Conservation (phyloP, 1,140 invertebrate genomes). For the Trichogramma pretiosum region DNA sequence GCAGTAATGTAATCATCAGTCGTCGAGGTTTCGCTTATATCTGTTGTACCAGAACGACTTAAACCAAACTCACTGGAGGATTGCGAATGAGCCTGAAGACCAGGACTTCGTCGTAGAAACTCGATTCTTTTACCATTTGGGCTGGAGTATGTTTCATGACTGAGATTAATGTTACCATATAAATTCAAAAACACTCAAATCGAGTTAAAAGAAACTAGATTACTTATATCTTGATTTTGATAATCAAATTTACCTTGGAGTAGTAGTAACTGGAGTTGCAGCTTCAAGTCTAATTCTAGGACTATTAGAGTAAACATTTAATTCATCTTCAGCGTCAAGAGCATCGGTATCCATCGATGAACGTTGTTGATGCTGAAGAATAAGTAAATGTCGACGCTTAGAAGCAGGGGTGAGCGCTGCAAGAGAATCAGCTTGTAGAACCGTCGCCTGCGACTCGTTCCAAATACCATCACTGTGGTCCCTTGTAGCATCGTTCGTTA, state of each 20-base stretch:
- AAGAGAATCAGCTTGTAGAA: slow-evolving; percentile 64
- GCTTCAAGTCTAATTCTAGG: slow-evolving; percentile 37
- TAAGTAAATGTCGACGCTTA: slow-evolving; percentile 61
- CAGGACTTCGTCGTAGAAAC: slow-evolving; percentile 35
- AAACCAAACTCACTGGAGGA: slow-evolving; percentile 42
- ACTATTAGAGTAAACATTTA: slow-evolving; percentile 32
- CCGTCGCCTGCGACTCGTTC: slow-evolving; percentile 79
- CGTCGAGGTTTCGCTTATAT: slow-evolving; percentile 75
- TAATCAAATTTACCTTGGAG: slow-evolving; percentile 30
- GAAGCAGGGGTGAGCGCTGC: slow-evolving; percentile 65
- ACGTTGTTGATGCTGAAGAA: slow-evolving; percentile 72
- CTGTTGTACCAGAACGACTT: slow-evolving; percentile 55
- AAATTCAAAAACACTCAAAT: no score
- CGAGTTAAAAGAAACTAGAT: not conserved
- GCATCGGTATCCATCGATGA: slow-evolving; percentile 77
- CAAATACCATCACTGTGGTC: slow-evolving; percentile 77
- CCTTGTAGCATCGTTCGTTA: slow-evolving; percentile 64
- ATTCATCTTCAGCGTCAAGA: slow-evolving; percentile 62
- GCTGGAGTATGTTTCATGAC: slow-evolving; percentile 17
- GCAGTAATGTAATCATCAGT: slow-evolving; percentile 85
- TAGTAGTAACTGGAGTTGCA: slow-evolving; percentile 28
- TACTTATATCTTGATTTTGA: not conserved
- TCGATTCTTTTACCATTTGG: slow-evolving; percentile 34
- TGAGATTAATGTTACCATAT: no score
- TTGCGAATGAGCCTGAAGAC: slow-evolving; percentile 37